Percentiles rank a stretch among this genome's conserved stretches.
Evolutionary conservation across 2,113 vertebrate species (phyloP).

Genomic region (Brienomyrus longianalis): DNA sequence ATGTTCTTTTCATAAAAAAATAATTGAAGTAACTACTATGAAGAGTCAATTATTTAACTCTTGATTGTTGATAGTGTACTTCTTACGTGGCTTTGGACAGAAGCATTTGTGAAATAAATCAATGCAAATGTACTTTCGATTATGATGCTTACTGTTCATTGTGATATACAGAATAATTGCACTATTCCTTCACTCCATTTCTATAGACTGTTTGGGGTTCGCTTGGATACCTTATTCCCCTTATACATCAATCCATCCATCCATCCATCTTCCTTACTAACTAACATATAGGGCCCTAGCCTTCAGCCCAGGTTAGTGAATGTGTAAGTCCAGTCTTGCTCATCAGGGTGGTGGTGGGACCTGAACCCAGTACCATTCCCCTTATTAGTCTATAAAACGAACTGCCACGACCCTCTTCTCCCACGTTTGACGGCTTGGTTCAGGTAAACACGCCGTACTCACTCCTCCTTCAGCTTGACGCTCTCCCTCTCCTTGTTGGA

Average conservation of each 20-base stretch:
- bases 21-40: too few species aligned
- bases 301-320: neutral
- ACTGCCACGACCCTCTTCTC: neutral
- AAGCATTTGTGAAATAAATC: neutral
- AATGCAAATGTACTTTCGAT: neutral
- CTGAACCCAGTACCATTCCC: neutral
- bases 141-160: neutral
- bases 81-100: neutral
- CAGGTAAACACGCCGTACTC: slow-evolving; percentile 9
- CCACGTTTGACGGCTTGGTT: neutral
- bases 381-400: neutral
- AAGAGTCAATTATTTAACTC: neutral
- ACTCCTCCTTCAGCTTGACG: slow-evolving; percentile 28
- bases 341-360: neutral
- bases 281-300: neutral
- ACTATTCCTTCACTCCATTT: neutral
- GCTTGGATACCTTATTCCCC: neutral
- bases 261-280: neutral
- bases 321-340: neutral
- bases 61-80: neutral
- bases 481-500: slow-evolving; percentile 18
- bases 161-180: neutral
- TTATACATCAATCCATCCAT: neutral
- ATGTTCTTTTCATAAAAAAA: too few species aligned
- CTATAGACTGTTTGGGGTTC: neutral